A percentile compares a stretch with the other conserved stretches of the same genome.
phyloP scores from a whole-genome alignment of 2,888 invertebrate species.

The Idaea biselata region DNA sequence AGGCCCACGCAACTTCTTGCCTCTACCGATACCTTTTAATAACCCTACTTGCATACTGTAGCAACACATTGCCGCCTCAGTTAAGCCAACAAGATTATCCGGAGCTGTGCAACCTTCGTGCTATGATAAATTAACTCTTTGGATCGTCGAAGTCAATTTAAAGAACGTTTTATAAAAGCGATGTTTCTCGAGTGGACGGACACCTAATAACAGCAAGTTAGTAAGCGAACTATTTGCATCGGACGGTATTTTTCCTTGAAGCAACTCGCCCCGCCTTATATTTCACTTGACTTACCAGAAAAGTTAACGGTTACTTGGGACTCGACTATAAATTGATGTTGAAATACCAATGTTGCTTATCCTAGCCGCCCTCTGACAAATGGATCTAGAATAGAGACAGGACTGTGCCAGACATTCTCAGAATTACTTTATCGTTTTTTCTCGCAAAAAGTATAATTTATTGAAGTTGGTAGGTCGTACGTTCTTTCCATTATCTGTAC shows the following conservation, averaged over 20 bases:
- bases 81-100: background rate
- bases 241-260: constrained; percentile 65
- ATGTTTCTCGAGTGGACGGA: constrained; percentile 48
- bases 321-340: constrained; percentile 32
- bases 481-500: background rate
- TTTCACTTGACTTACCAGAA: constrained; percentile 43
- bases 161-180: constrained; percentile 45
- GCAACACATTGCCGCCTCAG: constrained; percentile 24
- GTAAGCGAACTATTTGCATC: constrained; percentile 66
- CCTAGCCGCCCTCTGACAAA: constrained; percentile 13
- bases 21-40: constrained; percentile 43
- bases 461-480: background rate
- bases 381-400: constrained; percentile 6
- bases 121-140: background rate
- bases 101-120: background rate
- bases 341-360: constrained; percentile 24
- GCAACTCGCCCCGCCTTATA: constrained; percentile 43
- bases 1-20: constrained; percentile 67
- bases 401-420: constrained; percentile 1
- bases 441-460: background rate
- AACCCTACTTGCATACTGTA: constrained; percentile 9
- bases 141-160: constrained; percentile 6
- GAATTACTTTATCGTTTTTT: constrained; percentile 1
- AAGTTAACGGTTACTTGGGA: constrained; percentile 39
- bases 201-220: constrained; percentile 60